Evolutionary conservation across 1,140 invertebrate genomes (phyloP), one percentile per base, ranked within the genome.

Genomic region (Drosophila lacteicornis): DNA sequence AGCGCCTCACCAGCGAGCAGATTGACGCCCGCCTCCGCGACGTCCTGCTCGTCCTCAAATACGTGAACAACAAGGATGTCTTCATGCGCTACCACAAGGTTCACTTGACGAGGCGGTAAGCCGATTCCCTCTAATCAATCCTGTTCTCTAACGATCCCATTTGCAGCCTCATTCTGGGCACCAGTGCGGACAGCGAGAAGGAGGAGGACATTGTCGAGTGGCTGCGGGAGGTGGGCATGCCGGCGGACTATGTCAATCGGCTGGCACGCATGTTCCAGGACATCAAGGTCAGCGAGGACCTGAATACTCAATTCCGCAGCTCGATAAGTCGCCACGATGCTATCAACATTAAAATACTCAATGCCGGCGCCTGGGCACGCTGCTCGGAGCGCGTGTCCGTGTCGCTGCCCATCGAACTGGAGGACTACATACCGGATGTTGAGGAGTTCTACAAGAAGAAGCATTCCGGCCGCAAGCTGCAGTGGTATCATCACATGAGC

Each of bases 401-500:
- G 8, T 98, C 98, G 93, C 95, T 99, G 84, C 99, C 99, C 2
- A 94, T 98, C 82, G 98, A 99, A 93, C 94, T 99, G 78, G 99
- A 99, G 94, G 99, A 99, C 93, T 99, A 98, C 92, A 99, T 99
- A 90, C 98, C 98, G 8, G 98, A 99, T 94, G 97, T 99, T 19
- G 97, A 98, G 93, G 97, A 98, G 78, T 98, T 98, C 94, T 98
- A 98, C 91, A 97, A 96, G 94, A 99, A 96, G 93, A 99, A 99
- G 92, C 99, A 99, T 94, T 98, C 96, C 91, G 99, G 99, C n/a
- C 94, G 99, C 50, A 99, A 99, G 93, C 94, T 99, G 45, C 98
- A 99, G 93, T 99, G 99, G 99, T 99, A 99, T 93, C 98, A 99
- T 94, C 98, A 99, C 84, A 99, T 99, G 98, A 99, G 98, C 50